A percentile compares a stretch with the other conserved stretches of the same genome.
Conservation (phyloP, 2,888 invertebrate species). For the Dysmachus trigonus region DNA sequence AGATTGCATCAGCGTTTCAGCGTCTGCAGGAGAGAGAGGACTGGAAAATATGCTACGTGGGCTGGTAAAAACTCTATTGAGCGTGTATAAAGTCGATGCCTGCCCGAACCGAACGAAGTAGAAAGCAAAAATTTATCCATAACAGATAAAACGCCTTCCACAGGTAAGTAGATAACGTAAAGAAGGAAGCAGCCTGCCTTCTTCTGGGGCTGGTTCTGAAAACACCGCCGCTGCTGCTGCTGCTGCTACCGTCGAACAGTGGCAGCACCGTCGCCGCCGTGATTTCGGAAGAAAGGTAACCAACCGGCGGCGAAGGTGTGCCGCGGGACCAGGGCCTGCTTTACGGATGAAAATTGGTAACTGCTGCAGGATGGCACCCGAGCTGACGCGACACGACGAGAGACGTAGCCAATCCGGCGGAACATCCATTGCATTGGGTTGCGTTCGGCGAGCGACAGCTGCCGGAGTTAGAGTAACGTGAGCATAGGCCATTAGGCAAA, state of each 20-base stretch:
- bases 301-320: not conserved
- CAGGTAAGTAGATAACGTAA: conserved; percentile 19
- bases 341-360: conserved; percentile 29
- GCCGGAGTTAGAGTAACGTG: not conserved
- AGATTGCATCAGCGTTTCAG: conserved; percentile 41
- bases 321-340: not conserved
- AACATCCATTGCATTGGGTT: conserved; percentile 4
- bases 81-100: conserved; percentile 35
- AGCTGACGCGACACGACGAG: too few relatives aligned
- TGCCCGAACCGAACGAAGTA: conserved; percentile 6
- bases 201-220: not conserved
- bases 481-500: not conserved
- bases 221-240: not conserved
- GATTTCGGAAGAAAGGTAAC: conserved; percentile 28
- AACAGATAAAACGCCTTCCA: conserved; percentile 32
- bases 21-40: not conserved
- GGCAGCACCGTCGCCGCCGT: not conserved
- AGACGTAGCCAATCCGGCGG: too few relatives aligned
- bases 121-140: conserved; percentile 40
- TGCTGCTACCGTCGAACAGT: not conserved
- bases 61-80: conserved; percentile 20
- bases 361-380: not conserved
- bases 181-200: not conserved
- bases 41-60: not conserved
- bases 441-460: conserved; percentile 8